Conservation (phyloP, 2,113 vertebrate species). For the Nesogale talazaci region DNA sequence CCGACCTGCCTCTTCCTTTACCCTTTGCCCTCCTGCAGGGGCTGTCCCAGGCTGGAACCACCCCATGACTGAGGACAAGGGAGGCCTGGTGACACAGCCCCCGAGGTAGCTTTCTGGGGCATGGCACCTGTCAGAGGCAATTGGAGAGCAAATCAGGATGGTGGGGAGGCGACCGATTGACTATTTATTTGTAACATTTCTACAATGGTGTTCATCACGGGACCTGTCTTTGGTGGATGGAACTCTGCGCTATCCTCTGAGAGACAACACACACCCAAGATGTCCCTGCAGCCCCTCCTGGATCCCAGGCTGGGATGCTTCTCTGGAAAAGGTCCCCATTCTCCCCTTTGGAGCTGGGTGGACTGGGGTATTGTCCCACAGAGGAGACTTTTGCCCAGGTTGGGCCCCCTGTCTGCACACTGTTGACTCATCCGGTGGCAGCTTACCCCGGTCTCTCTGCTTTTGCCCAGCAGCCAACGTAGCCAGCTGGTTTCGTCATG, state of each 20-base stretch:
- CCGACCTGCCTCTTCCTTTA: neutral
- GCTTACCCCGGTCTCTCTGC: neutral
- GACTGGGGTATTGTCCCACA: neutral
- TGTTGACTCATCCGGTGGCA: neutral
- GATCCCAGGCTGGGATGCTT: neutral
- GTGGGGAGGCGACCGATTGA: neutral
- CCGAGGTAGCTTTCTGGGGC: neutral
- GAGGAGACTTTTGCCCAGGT: neutral
- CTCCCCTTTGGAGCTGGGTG: neutral
- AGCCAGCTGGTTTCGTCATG: neutral
- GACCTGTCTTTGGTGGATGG: neutral
- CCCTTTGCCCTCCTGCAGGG: neutral
- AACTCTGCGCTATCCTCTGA: neutral
- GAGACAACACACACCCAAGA: neutral
- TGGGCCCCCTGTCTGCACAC: fast-evolving
- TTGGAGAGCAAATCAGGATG: neutral
- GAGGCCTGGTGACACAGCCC: neutral
- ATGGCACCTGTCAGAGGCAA: neutral
- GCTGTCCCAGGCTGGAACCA: neutral
- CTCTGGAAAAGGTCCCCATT: neutral
- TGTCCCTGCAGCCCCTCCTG: neutral
- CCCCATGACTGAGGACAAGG: neutral
- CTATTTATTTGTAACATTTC: neutral
- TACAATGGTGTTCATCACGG: neutral
- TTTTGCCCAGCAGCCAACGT: neutral